Percentiles rank a stretch among this genome's conserved stretches.
Evolutionary conservation across 2,888 invertebrate genomes (phyloP).

Genomic region (Spatulosminthurus flaviceps): DNA sequence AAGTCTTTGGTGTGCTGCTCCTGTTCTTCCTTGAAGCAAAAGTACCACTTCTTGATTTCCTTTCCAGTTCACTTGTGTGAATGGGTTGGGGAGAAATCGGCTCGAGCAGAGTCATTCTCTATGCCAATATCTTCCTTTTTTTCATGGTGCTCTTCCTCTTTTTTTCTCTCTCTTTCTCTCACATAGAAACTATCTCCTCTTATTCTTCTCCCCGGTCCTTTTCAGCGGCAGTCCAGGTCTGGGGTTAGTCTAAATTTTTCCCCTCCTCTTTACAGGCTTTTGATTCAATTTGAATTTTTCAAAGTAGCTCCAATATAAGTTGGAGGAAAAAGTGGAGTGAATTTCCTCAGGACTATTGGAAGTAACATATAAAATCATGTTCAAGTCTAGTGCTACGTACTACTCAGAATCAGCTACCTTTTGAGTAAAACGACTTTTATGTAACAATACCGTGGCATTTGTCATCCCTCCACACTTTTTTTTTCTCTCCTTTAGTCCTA

Average conservation of each 20-base stretch:
- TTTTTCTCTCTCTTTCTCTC: background rate
- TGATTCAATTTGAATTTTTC: constrained; percentile 42
- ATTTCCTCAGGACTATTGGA: constrained; percentile 3
- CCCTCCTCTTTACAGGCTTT: background rate
- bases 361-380: too few species aligned
- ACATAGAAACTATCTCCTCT: background rate
- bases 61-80: constrained; percentile 10
- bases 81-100: background rate
- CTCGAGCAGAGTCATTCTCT: background rate
- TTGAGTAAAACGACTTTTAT: too few species aligned
- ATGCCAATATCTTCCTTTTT: background rate
- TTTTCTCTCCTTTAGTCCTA: background rate
- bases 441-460: constrained; percentile 14
- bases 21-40: too few species aligned
- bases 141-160: background rate
- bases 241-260: background rate
- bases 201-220: background rate
- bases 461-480: background rate
- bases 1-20: background rate
- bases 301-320: constrained; percentile 24
- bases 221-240: background rate
- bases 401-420: too few species aligned
- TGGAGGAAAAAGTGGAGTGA: constrained; percentile 39
- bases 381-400: too few species aligned
- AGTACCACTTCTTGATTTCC: background rate